Base-by-base conservation (phyloP, 1,140 invertebrate species). In the Brachystomella parvula region DNA sequence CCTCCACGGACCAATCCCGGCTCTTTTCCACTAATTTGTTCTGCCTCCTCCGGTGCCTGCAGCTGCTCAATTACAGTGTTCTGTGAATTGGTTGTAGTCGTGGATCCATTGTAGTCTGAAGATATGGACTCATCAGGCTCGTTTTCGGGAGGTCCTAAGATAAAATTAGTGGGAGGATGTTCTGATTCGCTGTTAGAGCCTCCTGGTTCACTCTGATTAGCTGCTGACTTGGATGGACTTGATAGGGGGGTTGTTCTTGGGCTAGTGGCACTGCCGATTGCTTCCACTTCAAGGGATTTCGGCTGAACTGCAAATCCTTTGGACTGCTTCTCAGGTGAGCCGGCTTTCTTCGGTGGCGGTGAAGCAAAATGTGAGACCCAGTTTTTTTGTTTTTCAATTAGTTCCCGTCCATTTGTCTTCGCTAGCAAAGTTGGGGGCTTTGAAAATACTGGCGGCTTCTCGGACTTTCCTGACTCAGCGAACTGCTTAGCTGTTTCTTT, bases 381-480 rank as follows among this genome's bases (percentile, higher is more conserved):
- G 77, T 93, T 93, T 74, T 87, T 86, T 73, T 92, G 89, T 73
- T 92, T 91, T 76, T 93, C 89, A 47, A 93, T 92, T 17, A 93
- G 78, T 76, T 92, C 89, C 62, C 89, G 86, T 9, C 85, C 87
- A 73, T 90, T 91, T 66, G 91, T 85, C 72, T 89, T 86, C 32
- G 88, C 80, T 53, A 12, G 12, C 6, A 53, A 24, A 6, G 49
- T 53, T 24, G 49, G 3, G 3, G 49, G 49, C 21, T 53, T 53
- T 12, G 49, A 53, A 26, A 53, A 53, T 6, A 53, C 12, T 24
- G 49, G 49, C 21, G 49, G 49, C 24, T 53, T 53, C 6, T 53
- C 49, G 24, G 49, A 19, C 49, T 53, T n/a, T 53, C 49, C 12
- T 53, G 49, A n/a, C n/a, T 53, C 49, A 24, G 9, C 24, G 24